Percentiles rank a stretch among this genome's conserved stretches.
Conservation (phyloP, 2,888 invertebrate species). For the Hoplodrina ambigua region DNA sequence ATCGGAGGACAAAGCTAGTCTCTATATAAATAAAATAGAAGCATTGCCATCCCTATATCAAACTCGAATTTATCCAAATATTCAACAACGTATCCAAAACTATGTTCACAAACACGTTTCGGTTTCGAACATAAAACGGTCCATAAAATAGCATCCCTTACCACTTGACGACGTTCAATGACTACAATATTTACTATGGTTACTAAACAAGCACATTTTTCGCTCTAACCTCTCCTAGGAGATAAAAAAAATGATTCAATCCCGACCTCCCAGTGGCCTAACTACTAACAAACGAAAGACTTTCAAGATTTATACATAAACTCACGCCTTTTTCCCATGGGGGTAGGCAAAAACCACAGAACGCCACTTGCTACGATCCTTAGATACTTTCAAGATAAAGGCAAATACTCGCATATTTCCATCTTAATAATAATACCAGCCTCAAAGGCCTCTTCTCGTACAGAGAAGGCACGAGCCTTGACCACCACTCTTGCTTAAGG, state of each 20-base stretch:
- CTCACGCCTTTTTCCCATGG: too few species aligned
- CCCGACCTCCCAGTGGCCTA: neutral
- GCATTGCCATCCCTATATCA: too few species aligned
- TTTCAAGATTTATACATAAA: too few species aligned
- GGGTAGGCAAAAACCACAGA: too few species aligned
- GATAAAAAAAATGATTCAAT: slow-evolving; percentile 39
- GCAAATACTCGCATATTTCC: neutral
- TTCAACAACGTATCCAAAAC: slow-evolving; percentile 9
- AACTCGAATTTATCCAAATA: slow-evolving; percentile 1
- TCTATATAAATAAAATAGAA: too few species aligned
- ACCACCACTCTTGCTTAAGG: too few species aligned
- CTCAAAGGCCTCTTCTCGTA: too few species aligned
- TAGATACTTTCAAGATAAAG: slow-evolving; percentile 8
- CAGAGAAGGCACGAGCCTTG: too few species aligned
- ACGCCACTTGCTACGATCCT: too few species aligned
- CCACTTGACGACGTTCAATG: slow-evolving; percentile 15
- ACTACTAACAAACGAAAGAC: slow-evolving; percentile 13
- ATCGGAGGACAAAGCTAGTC: too few species aligned
- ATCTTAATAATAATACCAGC: too few species aligned
- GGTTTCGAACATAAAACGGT: slow-evolving; percentile 32
- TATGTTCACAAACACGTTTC: slow-evolving; percentile 19
- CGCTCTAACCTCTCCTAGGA: slow-evolving; percentile 2
- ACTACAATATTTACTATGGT: slow-evolving; percentile 21
- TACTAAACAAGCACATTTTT: slow-evolving; percentile 46
- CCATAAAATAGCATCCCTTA: slow-evolving; percentile 16